Evolutionary conservation across 2,888 invertebrate genomes (phyloP).

Genomic region (Conchocele bisecta): DNA sequence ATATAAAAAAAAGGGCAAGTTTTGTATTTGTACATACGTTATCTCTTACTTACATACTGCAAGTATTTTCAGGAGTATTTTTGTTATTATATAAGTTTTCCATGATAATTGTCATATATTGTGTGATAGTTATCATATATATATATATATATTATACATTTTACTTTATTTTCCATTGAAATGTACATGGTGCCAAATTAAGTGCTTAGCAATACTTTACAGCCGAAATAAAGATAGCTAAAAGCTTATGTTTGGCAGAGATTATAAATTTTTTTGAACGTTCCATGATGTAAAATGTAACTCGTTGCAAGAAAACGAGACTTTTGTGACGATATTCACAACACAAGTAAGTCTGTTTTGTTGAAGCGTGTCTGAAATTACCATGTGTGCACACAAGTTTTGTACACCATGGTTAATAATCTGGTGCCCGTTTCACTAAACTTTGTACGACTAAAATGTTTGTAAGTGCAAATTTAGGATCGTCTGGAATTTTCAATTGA

Average conservation of each 20-base stretch:
- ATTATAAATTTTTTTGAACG: background rate
- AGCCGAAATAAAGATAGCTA: slow-evolving; percentile 9
- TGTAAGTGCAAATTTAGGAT: too few relatives aligned
- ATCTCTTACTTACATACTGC: slow-evolving; percentile 50
- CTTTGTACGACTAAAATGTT: too few relatives aligned
- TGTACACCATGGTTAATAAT: too few relatives aligned
- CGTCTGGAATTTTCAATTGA: too few relatives aligned
- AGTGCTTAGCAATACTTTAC: slow-evolving; percentile 52
- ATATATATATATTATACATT: slow-evolving; percentile 61
- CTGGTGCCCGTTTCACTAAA: too few relatives aligned
- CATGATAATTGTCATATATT: slow-evolving; percentile 58
- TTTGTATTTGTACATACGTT: slow-evolving; percentile 56
- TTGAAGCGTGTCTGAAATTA: too few relatives aligned
- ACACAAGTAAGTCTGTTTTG: too few relatives aligned
- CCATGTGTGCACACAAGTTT: too few relatives aligned
- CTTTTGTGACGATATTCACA: too few relatives aligned
- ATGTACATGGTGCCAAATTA: slow-evolving; percentile 55
- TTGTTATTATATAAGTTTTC: slow-evolving; percentile 52
- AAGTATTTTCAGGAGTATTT: slow-evolving; percentile 61
- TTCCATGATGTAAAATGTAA: too few relatives aligned
- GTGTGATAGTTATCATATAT: too few relatives aligned
- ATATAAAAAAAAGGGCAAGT: slow-evolving; percentile 7
- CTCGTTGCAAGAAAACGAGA: too few relatives aligned
- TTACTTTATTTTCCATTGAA: slow-evolving; percentile 59
- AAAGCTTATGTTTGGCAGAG: background rate